Percentiles rank a stretch among this genome's conserved stretches.
These are phyloP conservation scores for Chironomus striatipennis DNA, from an alignment of 1,140 invertebrate genomes.

Conservation along the genomic window DNA sequence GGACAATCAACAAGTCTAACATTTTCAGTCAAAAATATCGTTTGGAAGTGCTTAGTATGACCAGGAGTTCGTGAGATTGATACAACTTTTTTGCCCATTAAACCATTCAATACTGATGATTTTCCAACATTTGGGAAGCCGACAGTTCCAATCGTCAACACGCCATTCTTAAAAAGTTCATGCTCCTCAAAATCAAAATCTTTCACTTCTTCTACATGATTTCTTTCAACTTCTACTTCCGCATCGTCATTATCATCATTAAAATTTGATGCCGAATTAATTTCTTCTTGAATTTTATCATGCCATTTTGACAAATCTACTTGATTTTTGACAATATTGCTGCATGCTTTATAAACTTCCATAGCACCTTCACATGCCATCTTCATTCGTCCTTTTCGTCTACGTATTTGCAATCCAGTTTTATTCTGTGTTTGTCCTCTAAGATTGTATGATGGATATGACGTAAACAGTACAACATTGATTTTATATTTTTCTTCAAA, in stretches of 20 bases:
- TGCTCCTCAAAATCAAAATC: slow-evolving; percentile 61
- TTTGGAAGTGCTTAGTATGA: slow-evolving; percentile 97
- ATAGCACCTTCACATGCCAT: slow-evolving; percentile 79
- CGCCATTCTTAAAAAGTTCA: slow-evolving; percentile 66
- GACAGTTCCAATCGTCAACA: slow-evolving; percentile 85
- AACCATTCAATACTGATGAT: slow-evolving; percentile 86
- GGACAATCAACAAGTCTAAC: slow-evolving; percentile 92
- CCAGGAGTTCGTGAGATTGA: slow-evolving; percentile 91
- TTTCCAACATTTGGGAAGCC: slow-evolving; percentile 95
- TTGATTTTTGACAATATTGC: slow-evolving; percentile 58
- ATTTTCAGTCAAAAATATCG: slow-evolving; percentile 79
- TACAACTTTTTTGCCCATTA: slow-evolving; percentile 89
- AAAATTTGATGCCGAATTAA: slow-evolving; percentile 36
- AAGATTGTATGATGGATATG: slow-evolving; percentile 53
- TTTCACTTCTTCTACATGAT: slow-evolving; percentile 41
- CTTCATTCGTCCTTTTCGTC: slow-evolving; percentile 56
- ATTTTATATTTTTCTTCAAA: slow-evolving; percentile 65
- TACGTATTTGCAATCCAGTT: slow-evolving; percentile 49
- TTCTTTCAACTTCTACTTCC: slow-evolving; percentile 26
- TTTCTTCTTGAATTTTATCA: slow-evolving; percentile 73
- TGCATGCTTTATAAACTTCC: slow-evolving; percentile 65
- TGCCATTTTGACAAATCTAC: slow-evolving; percentile 77
- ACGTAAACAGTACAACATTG: slow-evolving; percentile 74
- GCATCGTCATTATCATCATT: slow-evolving; percentile 42
- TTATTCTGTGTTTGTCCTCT: slow-evolving; percentile 34